Percentiles rank a stretch among this genome's conserved stretches.
Conservation (phyloP, 2,888 invertebrate species). For the Drosophila mercatorum region DNA sequence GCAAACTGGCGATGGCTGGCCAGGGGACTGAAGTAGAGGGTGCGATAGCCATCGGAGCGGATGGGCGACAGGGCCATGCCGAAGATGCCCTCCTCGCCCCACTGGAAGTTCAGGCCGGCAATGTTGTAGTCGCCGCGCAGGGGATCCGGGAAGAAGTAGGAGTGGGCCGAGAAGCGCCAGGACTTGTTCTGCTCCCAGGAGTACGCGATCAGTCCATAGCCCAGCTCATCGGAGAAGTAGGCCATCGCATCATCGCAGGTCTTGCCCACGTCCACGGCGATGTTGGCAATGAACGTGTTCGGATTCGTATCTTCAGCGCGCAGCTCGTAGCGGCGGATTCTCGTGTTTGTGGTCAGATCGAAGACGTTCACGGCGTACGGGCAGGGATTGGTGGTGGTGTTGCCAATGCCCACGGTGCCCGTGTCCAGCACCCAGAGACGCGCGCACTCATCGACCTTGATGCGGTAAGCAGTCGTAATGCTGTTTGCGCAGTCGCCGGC, state of each 20-base stretch:
- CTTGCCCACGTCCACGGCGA: slow-evolving; percentile 91
- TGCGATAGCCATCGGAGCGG: slow-evolving; percentile 88
- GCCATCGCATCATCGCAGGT: slow-evolving; percentile 91
- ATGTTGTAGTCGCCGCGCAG: slow-evolving; percentile 91
- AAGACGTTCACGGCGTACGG: slow-evolving; percentile 92
- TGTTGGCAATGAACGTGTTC: slow-evolving; percentile 93
- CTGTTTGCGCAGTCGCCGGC: slow-evolving; percentile 91
- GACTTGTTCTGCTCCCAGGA: slow-evolving; percentile 91
- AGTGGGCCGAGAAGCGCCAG: slow-evolving; percentile 91
- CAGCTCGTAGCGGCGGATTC: slow-evolving; percentile 89
- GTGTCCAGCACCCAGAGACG: slow-evolving; percentile 93
- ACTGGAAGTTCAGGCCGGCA: slow-evolving; percentile 93
- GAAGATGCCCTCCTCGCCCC: slow-evolving; percentile 93
- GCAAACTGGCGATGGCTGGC: slow-evolving; percentile 92
- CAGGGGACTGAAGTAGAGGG: slow-evolving; percentile 91
- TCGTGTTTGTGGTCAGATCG: slow-evolving; percentile 90
- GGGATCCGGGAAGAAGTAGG: slow-evolving; percentile 93
- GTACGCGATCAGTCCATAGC: slow-evolving; percentile 92
- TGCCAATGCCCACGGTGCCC: slow-evolving; percentile 92
- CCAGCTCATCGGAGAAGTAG: slow-evolving; percentile 92
- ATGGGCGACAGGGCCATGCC: slow-evolving; percentile 90
- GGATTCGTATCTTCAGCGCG: slow-evolving; percentile 90
- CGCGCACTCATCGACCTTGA: slow-evolving; percentile 91
- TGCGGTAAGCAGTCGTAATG: slow-evolving; percentile 91
- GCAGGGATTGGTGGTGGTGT: slow-evolving; percentile 90